Evolutionary conservation across 2,888 invertebrate genomes (phyloP).

Genomic region (Dynastes maya): DNA sequence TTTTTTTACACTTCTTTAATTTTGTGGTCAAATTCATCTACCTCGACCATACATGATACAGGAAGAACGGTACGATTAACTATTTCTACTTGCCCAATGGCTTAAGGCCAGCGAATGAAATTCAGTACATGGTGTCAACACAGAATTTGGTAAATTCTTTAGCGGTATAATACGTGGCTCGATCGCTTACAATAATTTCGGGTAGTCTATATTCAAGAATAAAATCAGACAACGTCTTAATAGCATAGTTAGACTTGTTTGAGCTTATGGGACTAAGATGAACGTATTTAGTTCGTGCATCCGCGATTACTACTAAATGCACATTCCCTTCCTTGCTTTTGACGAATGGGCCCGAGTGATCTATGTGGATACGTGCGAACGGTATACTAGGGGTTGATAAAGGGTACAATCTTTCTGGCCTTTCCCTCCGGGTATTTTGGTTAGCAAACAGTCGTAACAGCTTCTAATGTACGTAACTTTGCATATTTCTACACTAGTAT

Average conservation of each 20-base stretch:
- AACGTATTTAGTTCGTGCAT: neutral
- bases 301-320: neutral
- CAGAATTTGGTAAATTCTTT: neutral
- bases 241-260: neutral
- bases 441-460: too few relatives aligned
- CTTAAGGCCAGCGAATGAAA: neutral
- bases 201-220: neutral
- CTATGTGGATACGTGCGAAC: neutral
- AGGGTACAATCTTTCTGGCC: neutral
- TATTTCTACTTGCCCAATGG: neutral
- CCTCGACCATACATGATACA: neutral
- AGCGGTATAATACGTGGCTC: neutral
- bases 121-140: neutral
- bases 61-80: neutral
- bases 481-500: too few relatives aligned
- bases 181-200: neutral
- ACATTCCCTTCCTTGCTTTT: neutral
- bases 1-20: neutral
- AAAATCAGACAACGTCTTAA: neutral
- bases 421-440: neutral
- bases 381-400: neutral
- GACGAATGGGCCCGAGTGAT: neutral
- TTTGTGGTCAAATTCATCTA: neutral
- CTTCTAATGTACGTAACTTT: too few relatives aligned
- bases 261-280: neutral